phyloP scores from a whole-genome alignment of 2,113 vertebrate genomes.

The Hiodon tergisus region DNA sequence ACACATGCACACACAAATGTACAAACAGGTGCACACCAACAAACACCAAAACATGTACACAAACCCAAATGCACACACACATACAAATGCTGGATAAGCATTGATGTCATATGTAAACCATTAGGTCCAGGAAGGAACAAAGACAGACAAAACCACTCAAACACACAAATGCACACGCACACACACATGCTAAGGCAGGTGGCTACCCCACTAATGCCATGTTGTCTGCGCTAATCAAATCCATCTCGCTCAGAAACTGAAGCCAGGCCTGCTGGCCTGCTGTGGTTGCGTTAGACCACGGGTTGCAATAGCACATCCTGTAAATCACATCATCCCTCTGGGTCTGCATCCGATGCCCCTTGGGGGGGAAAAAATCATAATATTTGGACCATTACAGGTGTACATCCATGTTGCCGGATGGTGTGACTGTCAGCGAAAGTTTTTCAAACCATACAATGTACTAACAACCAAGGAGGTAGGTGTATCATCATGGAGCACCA shows the following conservation, averaged over 20 bases:
- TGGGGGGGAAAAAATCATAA: too few species aligned
- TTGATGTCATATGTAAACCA: slow-evolving; percentile 33
- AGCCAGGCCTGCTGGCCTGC: not conserved
- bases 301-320: not conserved
- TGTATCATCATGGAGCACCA: too few species aligned
- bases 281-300: too few species aligned
- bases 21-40: not conserved
- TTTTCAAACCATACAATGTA: too few species aligned
- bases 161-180: slow-evolving; percentile 14
- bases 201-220: slow-evolving; percentile 11
- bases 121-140: slow-evolving; percentile 43
- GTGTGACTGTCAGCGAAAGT: too few species aligned
- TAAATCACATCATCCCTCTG: not conserved
- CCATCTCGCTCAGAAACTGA: slow-evolving; percentile 23
- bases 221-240: slow-evolving; percentile 35
- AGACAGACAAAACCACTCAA: slow-evolving; percentile 14
- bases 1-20: slow-evolving; percentile 1
- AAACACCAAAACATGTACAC: not conserved
- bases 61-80: slow-evolving; percentile 3
- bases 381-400: too few species aligned
- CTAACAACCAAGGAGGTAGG: too few species aligned
- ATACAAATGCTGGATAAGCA: slow-evolving; percentile 5
- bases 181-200: slow-evolving; percentile 12
- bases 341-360: not conserved
- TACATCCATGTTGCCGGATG: too few species aligned